Evolutionary conservation across 1,140 invertebrate species (phyloP), one percentile per base, ranked within the genome.

Genomic region (Polypedilum vanderplanki): DNA sequence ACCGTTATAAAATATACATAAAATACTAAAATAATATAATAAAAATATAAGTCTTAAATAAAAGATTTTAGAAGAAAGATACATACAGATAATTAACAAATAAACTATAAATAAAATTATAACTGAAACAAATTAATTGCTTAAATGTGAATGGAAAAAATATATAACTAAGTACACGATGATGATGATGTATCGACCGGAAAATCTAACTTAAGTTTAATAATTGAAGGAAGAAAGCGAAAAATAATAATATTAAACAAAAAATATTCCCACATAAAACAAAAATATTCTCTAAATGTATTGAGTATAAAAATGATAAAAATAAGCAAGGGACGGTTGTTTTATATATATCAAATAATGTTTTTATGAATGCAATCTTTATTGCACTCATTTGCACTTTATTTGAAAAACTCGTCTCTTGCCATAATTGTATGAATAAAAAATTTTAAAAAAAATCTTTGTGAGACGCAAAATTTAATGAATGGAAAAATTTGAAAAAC

Each of bases 231-330:
- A 57, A 57, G 46, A n/a, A 57, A 57, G 46, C 10, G 46, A 57
- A 57, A 57, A 57, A 57, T 33, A 33, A 33, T 33, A 33, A 33
- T 33, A 33, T 57, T 57, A 57, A 57, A 57, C 9, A 57, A 57
- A 57, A 57, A 57, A 15, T 57, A n/a, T 57, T 57, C 46, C n/a
- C 46, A 15, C n/a, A 57, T 57, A 57, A 57, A 57, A 12, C n/a
- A 57, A 57, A n/a, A n/a, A n/a, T 57, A 57, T 57, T 57, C 46
- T 57, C 46, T 57, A 57, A 57, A 57, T 57, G 46, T 57, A 57
- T 57, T 12, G n/a, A 57, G 46, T 33, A 57, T 46, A 57, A 57
- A n/a, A 57, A 57, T 57, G 24, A 33, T 33, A 33, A 33, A 3
- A 33, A 3, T 1, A 33, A 33, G 24, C 24, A 33, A 33, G 24